Conservation (phyloP, 2,797 vertebrate genomes). For the Sebastes cheni region DNA sequence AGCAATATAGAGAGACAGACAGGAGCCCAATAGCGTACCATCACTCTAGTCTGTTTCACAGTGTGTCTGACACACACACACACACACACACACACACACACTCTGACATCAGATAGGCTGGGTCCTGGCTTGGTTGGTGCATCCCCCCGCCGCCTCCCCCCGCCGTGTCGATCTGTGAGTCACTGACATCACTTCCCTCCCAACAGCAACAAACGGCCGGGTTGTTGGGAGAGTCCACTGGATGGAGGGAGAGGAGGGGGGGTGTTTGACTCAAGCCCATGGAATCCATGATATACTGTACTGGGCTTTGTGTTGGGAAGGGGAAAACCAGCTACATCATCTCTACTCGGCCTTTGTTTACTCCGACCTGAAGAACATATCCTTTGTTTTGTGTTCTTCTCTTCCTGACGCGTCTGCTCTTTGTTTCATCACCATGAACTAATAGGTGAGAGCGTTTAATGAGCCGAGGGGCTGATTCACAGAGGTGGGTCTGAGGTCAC, state of each 20-base stretch:
- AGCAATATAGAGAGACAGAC: slow-evolving; percentile 54
- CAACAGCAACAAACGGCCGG: slow-evolving; percentile 74
- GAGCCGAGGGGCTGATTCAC: slow-evolving; percentile 33
- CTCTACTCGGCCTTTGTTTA: slow-evolving; percentile 59
- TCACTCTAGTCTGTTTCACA: slow-evolving; percentile 31
- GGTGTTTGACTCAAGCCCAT: slow-evolving; percentile 69
- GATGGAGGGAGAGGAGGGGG: slow-evolving; percentile 33
- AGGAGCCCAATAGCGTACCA: slow-evolving; percentile 25
- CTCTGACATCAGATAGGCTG: slow-evolving; percentile 76
- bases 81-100: slow-evolving; percentile 17
- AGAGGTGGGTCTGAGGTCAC: slow-evolving; percentile 33
- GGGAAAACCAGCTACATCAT: slow-evolving; percentile 82
- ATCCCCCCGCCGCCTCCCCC: slow-evolving; percentile 40
- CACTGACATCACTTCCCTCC: slow-evolving; percentile 80
- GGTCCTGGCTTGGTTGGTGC: slow-evolving; percentile 50
- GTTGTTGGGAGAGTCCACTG: slow-evolving; percentile 81
- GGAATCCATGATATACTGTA: slow-evolving; percentile 79
- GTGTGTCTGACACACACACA: slow-evolving; percentile 4
- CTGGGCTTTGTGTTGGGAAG: slow-evolving; percentile 71
- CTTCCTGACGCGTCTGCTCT: slow-evolving; percentile 18
- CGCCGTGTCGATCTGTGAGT: slow-evolving; percentile 57
- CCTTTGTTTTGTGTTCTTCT: slow-evolving; percentile 47
- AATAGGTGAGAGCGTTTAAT: slow-evolving; percentile 54
- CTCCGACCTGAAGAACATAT: slow-evolving; percentile 43
- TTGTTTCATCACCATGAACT: slow-evolving; percentile 39